These are phyloP conservation scores for Chrysopa pallens DNA, from an alignment of 1,140 invertebrate species.

Conservation along the genomic window DNA sequence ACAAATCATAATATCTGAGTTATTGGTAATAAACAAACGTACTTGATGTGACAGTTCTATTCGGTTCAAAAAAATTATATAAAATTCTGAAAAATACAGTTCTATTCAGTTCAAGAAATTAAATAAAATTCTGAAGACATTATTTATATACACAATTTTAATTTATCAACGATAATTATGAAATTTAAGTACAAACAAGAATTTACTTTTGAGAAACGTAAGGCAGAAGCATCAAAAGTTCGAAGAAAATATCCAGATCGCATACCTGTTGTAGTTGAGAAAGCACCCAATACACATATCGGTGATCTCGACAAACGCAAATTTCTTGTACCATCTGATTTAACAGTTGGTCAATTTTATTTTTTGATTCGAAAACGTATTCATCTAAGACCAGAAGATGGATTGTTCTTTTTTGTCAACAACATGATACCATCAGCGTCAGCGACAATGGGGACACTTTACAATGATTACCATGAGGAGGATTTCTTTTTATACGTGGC, in stretches of 20 bases:
- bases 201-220: constrained; percentile 95
- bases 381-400: constrained; percentile 92
- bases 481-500: constrained; percentile 97
- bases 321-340: constrained; percentile 94
- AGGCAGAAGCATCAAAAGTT: constrained; percentile 97
- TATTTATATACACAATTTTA: too few species aligned
- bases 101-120: too few species aligned
- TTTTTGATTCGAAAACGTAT: constrained; percentile 96
- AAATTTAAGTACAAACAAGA: constrained; percentile 99
- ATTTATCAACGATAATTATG: constrained; percentile 44
- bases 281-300: constrained; percentile 95
- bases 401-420: constrained; percentile 99
- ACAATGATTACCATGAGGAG: constrained; percentile 94
- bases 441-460: constrained; percentile 97
- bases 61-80: too few species aligned
- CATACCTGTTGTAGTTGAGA: constrained; percentile 97
- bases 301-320: constrained; percentile 99
- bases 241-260: constrained; percentile 97
- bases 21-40: too few species aligned
- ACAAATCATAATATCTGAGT: too few species aligned
- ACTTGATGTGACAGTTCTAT: too few species aligned
- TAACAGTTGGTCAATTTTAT: constrained; percentile 99
- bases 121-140: too few species aligned
- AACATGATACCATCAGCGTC: constrained; percentile 99
- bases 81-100: too few species aligned